Evolutionary conservation across 64 coral and sea anemone species (phyloP).

Genomic region (Stylophora pistillata): DNA sequence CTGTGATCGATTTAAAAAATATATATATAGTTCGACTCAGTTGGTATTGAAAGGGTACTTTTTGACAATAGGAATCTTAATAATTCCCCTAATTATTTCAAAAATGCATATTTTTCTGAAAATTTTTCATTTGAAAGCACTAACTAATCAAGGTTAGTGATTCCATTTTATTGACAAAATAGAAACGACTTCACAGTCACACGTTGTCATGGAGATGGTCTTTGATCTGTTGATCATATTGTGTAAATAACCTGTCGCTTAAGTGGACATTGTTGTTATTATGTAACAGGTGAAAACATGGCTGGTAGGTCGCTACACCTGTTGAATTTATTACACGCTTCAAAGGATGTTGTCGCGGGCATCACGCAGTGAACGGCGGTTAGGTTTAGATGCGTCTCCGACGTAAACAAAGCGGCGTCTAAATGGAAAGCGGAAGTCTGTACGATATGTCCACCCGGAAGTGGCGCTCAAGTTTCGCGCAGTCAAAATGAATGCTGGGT

Average conservation of each 20-base stretch:
- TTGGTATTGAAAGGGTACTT: too few relatives aligned
- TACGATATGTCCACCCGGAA: not conserved
- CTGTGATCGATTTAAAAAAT: too few relatives aligned
- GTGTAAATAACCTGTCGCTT: conserved; percentile 8
- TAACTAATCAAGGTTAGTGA: too few relatives aligned
- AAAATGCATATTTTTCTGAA: too few relatives aligned
- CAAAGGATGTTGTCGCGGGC: not conserved
- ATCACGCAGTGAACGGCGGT: not conserved
- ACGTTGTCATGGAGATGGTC: conserved; percentile 7
- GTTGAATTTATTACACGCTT: conserved; percentile 27
- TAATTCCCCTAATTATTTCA: too few relatives aligned
- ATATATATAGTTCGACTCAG: too few relatives aligned
- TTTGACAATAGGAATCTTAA: too few relatives aligned
- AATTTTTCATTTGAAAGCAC: too few relatives aligned
- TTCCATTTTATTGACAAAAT: not conserved
- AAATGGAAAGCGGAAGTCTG: not conserved
- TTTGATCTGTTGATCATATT: conserved; percentile 32
- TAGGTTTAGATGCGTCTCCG: not conserved
- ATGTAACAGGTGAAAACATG: not conserved
- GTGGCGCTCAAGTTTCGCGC: not conserved
- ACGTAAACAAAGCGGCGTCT: not conserved
- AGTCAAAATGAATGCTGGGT: too few relatives aligned
- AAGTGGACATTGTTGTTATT: not conserved
- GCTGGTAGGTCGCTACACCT: conserved; percentile 24
- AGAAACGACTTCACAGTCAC: too few relatives aligned